Percentiles rank a stretch among this genome's conserved stretches.
phyloP scores from a whole-genome alignment of 1,140 invertebrate species.

The Cydia splendana region DNA sequence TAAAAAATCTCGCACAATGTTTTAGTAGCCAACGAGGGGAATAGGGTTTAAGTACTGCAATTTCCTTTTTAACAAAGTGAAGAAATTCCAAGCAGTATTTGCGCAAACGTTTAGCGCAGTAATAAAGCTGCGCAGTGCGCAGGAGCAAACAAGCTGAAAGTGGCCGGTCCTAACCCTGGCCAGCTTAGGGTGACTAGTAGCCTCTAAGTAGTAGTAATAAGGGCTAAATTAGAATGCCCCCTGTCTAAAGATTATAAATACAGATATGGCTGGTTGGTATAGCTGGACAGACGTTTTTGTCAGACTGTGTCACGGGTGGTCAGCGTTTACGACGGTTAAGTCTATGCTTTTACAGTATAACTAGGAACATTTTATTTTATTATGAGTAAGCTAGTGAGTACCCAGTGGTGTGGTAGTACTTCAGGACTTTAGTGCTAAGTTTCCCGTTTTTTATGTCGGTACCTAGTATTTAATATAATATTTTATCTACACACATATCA shows the following conservation, averaged over 20 bases:
- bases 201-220: neutral
- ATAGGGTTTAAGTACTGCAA: conserved; percentile 2
- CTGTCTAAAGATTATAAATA: neutral
- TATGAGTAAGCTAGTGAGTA: neutral
- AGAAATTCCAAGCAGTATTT: conserved; percentile 14
- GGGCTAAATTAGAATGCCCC: neutral
- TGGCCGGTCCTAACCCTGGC: neutral
- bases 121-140: conserved; percentile 12
- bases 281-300: neutral
- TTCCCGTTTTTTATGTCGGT: no score
- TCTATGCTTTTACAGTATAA: neutral
- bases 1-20: no score
- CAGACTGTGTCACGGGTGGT: conserved; percentile 8
- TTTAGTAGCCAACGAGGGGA: neutral
- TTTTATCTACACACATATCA: no score
- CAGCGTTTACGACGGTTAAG: conserved; percentile 9
- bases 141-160: conserved; percentile 2
- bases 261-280: neutral
- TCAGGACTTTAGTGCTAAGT: no score
- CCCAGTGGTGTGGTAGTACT: no score
- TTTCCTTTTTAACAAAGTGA: neutral
- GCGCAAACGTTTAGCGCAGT: neutral
- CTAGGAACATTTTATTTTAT: neutral
- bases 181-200: neutral
- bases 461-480: no score